phyloP scores from a whole-genome alignment of 2,888 invertebrate genomes.

The Melanchra persicariae region DNA sequence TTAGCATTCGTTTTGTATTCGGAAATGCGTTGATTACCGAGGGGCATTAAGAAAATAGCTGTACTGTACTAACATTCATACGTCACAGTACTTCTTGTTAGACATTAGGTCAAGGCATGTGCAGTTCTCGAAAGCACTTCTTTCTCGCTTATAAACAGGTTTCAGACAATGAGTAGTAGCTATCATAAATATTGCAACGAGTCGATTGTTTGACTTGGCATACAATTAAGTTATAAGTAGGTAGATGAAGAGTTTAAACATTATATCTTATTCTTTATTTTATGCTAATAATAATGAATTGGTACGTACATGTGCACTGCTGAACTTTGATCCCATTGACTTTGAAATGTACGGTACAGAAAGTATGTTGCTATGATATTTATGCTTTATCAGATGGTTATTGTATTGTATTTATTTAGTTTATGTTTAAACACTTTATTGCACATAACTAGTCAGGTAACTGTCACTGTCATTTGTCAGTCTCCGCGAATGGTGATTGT shows the following conservation, averaged over 20 bases:
- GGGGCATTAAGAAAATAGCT: no score
- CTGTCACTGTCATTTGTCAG: no score
- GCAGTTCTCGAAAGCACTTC: slow-evolving; percentile 77
- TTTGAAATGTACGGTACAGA: background rate
- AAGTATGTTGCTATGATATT: background rate
- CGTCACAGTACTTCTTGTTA: slow-evolving; percentile 48
- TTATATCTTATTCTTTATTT: slow-evolving; percentile 7
- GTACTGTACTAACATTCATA: slow-evolving; percentile 8
- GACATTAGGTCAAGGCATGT: slow-evolving; percentile 76
- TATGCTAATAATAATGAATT: no score
- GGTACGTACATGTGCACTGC: no score
- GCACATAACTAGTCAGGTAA: no score
- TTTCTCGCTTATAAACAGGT: slow-evolving; percentile 75
- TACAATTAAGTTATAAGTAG: slow-evolving; percentile 23
- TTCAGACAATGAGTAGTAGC: slow-evolving; percentile 72
- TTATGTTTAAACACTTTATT: background rate
- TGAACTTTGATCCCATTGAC: background rate
- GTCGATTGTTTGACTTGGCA: slow-evolving; percentile 66
- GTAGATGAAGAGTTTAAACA: slow-evolving; percentile 7
- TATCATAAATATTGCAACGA: slow-evolving; percentile 72
- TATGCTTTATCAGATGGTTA: background rate
- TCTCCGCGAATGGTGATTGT: no score
- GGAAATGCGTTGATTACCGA: no score
- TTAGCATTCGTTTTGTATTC: no score
- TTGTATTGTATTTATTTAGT: background rate